These are phyloP conservation scores for Antechinus stuartii DNA, from an alignment of 2,113 vertebrate genomes.

Conservation along the genomic window DNA sequence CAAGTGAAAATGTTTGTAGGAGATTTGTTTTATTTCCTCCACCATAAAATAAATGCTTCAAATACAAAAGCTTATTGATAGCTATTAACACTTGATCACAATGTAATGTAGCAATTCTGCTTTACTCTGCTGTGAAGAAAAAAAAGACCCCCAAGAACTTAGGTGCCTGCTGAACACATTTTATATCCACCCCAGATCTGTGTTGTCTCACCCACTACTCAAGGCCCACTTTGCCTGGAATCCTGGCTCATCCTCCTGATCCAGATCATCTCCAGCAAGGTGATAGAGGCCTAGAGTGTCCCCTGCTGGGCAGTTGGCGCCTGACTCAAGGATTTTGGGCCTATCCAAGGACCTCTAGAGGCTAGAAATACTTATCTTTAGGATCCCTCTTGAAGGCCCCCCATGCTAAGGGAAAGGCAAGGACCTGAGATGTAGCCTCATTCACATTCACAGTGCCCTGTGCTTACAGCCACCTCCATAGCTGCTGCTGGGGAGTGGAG, in stretches of 20 bases:
- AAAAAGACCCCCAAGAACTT: background rate
- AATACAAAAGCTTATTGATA: background rate
- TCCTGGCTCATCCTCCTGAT: background rate
- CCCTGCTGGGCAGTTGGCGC: background rate
- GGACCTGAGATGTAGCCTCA: background rate
- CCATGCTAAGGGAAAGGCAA: background rate
- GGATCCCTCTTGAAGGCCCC: background rate
- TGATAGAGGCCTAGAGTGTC: no score
- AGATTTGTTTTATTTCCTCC: no score
- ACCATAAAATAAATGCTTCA: no score
- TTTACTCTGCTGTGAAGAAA: background rate
- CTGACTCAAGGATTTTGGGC: background rate
- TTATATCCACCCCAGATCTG: background rate
- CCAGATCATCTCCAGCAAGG: background rate
- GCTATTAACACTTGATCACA: background rate
- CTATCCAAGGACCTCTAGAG: background rate
- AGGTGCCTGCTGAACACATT: background rate
- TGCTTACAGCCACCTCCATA: background rate
- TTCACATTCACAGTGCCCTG: background rate
- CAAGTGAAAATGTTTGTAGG: background rate
- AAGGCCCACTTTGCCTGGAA: background rate
- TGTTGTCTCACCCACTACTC: background rate
- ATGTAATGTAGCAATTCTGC: background rate
- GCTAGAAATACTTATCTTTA: background rate
- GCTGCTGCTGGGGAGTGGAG: background rate